These are phyloP conservation scores for Carcharodon carcharias DNA, from an alignment of 2,797 vertebrate genomes.

Conservation along the genomic window DNA sequence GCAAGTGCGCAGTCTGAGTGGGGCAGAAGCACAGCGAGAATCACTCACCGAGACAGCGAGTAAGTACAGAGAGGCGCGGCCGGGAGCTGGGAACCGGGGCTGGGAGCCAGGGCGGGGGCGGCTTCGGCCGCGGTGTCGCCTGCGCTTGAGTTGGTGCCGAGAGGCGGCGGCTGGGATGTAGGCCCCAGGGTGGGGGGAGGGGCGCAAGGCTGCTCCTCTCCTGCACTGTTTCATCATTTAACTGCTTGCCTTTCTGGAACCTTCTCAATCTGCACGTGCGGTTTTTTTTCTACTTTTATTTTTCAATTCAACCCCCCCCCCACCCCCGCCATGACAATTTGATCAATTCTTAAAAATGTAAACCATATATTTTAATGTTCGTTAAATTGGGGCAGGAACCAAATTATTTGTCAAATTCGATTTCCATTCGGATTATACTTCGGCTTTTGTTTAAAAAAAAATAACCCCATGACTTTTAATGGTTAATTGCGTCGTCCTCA, in stretches of 20 bases:
- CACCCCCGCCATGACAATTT: background rate
- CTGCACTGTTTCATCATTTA: background rate
- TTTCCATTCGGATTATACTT: background rate
- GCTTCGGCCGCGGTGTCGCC: background rate
- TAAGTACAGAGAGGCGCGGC: background rate
- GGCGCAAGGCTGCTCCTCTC: background rate
- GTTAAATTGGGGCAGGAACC: background rate
- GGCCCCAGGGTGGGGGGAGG: background rate
- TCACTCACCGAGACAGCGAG: background rate
- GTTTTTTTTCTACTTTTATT: background rate
- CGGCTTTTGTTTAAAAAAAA: background rate
- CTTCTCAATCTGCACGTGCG: background rate
- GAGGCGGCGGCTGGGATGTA: background rate
- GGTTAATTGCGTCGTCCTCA: too few species aligned
- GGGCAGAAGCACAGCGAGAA: background rate
- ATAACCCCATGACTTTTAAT: background rate
- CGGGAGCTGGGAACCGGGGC: rapidly evolving
- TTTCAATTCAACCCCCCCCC: background rate
- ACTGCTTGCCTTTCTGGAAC: background rate
- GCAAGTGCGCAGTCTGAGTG: too few species aligned
- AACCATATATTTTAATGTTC: background rate
- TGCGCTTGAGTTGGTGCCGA: background rate
- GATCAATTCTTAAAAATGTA: too few species aligned
- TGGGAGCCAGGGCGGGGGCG: background rate
- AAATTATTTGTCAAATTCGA: background rate